Percentiles rank a stretch among this genome's conserved stretches.
phyloP scores from a whole-genome alignment of 2,113 vertebrate species.

The Platycercus adscitus region DNA sequence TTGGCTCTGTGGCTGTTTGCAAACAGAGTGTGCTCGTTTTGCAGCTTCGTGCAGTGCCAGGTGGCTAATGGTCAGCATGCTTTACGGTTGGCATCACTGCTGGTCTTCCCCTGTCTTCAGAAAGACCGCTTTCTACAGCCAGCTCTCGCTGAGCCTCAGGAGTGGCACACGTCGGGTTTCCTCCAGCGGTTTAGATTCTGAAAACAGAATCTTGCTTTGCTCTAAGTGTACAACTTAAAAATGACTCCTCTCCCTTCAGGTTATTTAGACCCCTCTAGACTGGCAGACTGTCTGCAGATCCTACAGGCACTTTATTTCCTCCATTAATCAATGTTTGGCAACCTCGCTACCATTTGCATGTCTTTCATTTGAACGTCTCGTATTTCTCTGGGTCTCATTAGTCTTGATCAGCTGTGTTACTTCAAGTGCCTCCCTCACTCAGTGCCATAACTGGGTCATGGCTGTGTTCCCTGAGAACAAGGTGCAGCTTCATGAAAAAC shows the following conservation, averaged over 20 bases:
- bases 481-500: conserved; percentile 40
- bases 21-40: not conserved
- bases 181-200: not conserved
- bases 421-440: not conserved
- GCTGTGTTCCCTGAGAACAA: conserved; percentile 19
- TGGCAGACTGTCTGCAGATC: not conserved
- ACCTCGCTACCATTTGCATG: not conserved
- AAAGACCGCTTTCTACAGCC: not conserved
- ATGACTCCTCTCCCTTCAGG: not conserved
- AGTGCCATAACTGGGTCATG: not conserved
- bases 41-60: not conserved
- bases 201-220: not conserved
- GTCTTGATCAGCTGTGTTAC: not conserved
- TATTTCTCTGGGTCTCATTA: not conserved
- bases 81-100: not conserved
- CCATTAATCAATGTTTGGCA: not conserved
- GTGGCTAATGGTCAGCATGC: not conserved
- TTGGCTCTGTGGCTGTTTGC: not conserved
- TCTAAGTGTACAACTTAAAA: not conserved
- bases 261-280: not conserved
- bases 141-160: not conserved
- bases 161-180: accelerated
- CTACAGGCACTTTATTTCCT: not conserved
- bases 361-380: not conserved
- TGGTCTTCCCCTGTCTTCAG: not conserved